A percentile compares a stretch with the other conserved stretches of the same genome.
phyloP scores from a whole-genome alignment of 2,888 invertebrate species.

The Branchipolynoe longqiensis region DNA sequence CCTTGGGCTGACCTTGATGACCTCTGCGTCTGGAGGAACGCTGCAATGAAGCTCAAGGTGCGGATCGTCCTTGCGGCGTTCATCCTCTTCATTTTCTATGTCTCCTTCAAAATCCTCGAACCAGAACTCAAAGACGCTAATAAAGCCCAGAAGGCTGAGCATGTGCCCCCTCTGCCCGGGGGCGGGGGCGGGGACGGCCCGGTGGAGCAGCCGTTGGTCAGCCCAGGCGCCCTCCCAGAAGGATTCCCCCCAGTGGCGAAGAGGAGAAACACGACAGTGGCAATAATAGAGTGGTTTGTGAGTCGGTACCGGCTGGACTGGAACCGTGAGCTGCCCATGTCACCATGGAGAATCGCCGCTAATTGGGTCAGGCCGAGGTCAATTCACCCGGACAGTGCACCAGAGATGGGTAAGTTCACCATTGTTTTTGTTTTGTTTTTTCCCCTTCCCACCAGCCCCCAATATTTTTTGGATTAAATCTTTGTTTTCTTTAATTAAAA shows the following conservation, averaged over 20 bases:
- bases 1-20: constrained; percentile 6
- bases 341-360: constrained; percentile 76
- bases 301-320: constrained; percentile 52
- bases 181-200: too few species aligned
- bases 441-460: too few species aligned
- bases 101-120: constrained; percentile 56
- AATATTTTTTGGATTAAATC: too few species aligned
- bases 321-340: constrained; percentile 15
- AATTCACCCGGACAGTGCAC: constrained; percentile 75
- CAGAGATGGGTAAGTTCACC: constrained; percentile 67
- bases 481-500: too few species aligned
- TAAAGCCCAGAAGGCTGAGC: neutral
- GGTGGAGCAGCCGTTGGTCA: too few species aligned
- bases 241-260: too few species aligned
- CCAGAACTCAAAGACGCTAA: constrained; percentile 36
- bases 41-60: constrained; percentile 45
- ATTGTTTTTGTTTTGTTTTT: too few species aligned
- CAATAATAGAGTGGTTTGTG: constrained; percentile 53
- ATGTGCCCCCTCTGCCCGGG: neutral
- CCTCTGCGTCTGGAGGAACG: neutral
- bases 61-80: constrained; percentile 13
- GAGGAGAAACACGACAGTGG: constrained; percentile 27
- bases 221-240: too few species aligned
- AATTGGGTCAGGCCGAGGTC: constrained; percentile 77
- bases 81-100: constrained; percentile 49